Conservation (phyloP, 2,797 vertebrate genomes). For the Etheostoma nigrum region DNA sequence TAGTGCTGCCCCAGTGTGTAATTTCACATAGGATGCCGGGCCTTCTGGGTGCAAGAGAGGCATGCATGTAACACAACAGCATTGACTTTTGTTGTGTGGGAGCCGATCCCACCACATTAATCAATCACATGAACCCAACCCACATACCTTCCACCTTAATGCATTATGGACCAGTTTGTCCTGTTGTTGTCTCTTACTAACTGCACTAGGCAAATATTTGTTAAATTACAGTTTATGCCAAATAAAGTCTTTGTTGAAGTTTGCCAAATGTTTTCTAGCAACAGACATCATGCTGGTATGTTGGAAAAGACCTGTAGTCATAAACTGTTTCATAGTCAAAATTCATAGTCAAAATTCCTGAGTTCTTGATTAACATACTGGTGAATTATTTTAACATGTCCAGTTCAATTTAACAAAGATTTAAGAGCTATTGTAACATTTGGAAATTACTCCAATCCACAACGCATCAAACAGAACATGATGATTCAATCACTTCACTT, state of each 20-base stretch:
- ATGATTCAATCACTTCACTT: not conserved
- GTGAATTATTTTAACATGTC: not conserved
- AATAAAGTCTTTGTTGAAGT: not conserved
- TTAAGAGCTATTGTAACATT: not conserved
- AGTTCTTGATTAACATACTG: not conserved
- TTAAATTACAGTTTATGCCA: not conserved
- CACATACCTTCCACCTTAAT: too few species aligned
- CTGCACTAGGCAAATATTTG: not conserved
- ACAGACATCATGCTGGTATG: not conserved
- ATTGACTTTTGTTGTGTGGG: too few species aligned
- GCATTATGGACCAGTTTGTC: not conserved
- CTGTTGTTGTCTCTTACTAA: not conserved
- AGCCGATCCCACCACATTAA: too few species aligned
- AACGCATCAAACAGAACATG: not conserved
- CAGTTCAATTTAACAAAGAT: conserved; percentile 3
- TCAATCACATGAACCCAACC: too few species aligned
- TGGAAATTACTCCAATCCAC: not conserved
- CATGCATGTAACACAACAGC: too few species aligned
- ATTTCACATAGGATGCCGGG: too few species aligned
- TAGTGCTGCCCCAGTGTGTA: too few species aligned
- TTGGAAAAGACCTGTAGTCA: not conserved
- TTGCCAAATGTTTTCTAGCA: not conserved
- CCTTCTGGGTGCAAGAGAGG: too few species aligned
- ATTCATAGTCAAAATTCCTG: not conserved
- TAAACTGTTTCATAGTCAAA: not conserved